Percentiles rank a stretch among this genome's conserved stretches.
phyloP scores from a whole-genome alignment of 2,113 vertebrate genomes.

The Anguilla japonica region DNA sequence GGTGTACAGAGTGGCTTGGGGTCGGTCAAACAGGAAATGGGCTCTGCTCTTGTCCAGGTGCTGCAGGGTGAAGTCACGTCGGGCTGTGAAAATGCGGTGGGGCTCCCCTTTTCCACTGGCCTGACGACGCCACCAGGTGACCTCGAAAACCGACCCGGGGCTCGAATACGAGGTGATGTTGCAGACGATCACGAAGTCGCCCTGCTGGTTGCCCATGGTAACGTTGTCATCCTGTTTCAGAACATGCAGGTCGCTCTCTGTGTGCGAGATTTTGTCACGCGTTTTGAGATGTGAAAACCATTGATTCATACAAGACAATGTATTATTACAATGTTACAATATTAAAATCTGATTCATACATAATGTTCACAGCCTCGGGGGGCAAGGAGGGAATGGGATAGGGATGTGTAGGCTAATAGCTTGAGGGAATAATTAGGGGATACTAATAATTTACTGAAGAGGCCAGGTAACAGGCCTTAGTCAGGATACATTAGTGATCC shows the following conservation, averaged over 20 bases:
- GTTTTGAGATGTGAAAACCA: neutral
- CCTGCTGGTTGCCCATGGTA: conserved; percentile 40
- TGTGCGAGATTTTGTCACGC: conserved; percentile 5
- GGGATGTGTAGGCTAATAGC: too few species aligned
- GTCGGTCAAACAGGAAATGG: conserved; percentile 48
- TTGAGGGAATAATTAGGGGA: too few species aligned
- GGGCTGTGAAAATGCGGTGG: conserved; percentile 46
- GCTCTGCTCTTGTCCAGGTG: neutral
- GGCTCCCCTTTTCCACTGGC: neutral
- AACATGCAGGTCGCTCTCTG: conserved; percentile 54
- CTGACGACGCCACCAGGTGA: conserved; percentile 49
- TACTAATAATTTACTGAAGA: too few species aligned
- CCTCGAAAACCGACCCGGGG: conserved; percentile 56
- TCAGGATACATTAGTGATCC: too few species aligned
- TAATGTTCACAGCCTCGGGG: too few species aligned
- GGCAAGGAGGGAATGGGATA: too few species aligned
- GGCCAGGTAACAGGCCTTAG: too few species aligned
- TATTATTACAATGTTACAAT: too few species aligned
- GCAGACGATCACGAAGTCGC: conserved; percentile 54
- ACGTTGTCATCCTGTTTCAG: conserved; percentile 13
- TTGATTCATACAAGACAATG: neutral
- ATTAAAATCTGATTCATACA: too few species aligned
- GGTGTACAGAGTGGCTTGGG: conserved; percentile 52
- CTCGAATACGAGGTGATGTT: conserved; percentile 52
- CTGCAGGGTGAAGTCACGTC: conserved; percentile 51